Percentiles rank a stretch among this genome's conserved stretches.
Conservation (phyloP, 2,797 vertebrate genomes). For the Euphonia xanthogaster region DNA sequence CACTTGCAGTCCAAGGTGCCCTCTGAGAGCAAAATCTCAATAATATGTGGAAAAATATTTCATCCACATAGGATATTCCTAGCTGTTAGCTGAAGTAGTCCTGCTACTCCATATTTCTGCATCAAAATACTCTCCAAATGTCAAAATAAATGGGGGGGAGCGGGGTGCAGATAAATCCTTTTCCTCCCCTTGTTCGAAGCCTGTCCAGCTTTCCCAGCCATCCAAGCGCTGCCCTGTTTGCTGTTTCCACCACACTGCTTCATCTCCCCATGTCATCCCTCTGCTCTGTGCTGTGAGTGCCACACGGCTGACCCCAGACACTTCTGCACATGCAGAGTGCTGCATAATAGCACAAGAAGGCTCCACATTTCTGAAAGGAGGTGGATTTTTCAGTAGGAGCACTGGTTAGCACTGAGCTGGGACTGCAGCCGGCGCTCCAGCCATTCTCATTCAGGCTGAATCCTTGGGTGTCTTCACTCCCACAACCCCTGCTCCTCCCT, state of each 20-base stretch:
- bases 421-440: conserved; percentile 51
- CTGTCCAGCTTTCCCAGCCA: not conserved
- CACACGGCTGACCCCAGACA: not conserved
- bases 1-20: not conserved
- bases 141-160: not conserved
- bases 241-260: not conserved
- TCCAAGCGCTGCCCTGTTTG: not conserved
- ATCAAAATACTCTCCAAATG: not conserved
- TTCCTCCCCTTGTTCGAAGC: not conserved
- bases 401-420: not conserved
- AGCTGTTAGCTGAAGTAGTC: not conserved
- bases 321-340: not conserved
- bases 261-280: not conserved
- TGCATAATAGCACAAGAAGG: not conserved
- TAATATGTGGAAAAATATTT: not conserved
- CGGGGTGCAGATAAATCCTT: not conserved
- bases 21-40: not conserved
- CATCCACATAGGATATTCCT: not conserved
- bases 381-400: not conserved
- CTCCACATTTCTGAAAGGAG: not conserved
- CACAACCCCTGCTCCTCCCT: conserved; percentile 30
- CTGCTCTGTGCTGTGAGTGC: not conserved
- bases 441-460: conserved; percentile 57
- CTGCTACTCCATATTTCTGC: not conserved
- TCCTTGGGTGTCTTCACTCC: conserved; percentile 25